These are phyloP conservation scores for Periophthalmus modestus DNA, from an alignment of 2,113 vertebrate species.

Conservation along the genomic window DNA sequence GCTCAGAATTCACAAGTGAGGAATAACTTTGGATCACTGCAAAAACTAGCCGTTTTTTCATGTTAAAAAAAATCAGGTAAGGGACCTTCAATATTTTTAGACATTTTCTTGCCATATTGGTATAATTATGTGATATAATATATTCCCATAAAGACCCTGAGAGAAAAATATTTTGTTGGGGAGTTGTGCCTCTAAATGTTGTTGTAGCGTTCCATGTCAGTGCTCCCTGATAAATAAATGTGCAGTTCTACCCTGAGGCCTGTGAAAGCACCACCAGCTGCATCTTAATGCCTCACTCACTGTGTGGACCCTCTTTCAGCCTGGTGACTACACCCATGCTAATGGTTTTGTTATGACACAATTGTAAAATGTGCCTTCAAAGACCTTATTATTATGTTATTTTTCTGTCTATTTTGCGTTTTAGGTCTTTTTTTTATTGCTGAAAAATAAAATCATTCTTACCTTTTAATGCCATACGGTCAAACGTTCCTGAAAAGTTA, in stretches of 20 bases:
- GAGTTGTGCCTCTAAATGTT: constrained; percentile 2
- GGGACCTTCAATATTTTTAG: too few species aligned
- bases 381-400: not conserved
- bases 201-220: constrained; percentile 4
- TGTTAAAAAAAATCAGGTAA: too few species aligned
- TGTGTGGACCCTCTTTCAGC: not conserved
- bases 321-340: not conserved
- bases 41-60: too few species aligned
- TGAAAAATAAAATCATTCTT: too few species aligned
- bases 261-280: constrained; percentile 7
- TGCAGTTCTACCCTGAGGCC: not conserved
- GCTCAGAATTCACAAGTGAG: too few species aligned
- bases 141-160: not conserved
- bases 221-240: constrained; percentile 1
- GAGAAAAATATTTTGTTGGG: not conserved
- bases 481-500: too few species aligned
- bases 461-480: too few species aligned
- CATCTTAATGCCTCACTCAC: constrained; percentile 9
- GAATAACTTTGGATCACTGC: too few species aligned
- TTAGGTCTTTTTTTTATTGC: too few species aligned
- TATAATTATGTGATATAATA: not conserved
- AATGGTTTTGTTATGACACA: not conserved
- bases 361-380: not conserved
- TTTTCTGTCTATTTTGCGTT: not conserved
- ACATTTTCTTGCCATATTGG: too few species aligned